Conservation (phyloP, 2,113 vertebrate species). For the Oncorhynchus clarkii region DNA sequence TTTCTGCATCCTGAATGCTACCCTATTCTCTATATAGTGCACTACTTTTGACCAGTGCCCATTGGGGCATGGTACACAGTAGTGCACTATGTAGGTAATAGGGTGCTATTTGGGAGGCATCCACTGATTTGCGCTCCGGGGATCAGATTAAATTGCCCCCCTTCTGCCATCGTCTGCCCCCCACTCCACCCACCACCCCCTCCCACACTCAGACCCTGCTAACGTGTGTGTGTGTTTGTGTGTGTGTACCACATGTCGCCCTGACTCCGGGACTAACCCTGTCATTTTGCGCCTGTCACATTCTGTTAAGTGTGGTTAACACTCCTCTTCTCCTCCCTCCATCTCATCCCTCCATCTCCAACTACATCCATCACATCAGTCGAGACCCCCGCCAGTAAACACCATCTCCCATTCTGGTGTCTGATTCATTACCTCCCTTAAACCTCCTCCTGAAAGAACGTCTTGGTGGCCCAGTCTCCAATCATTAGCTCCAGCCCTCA, state of each 20-base stretch:
- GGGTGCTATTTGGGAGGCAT: no score
- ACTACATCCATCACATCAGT: conserved; percentile 54
- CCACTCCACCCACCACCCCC: not conserved
- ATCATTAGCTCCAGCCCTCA: no score
- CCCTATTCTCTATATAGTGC: no score
- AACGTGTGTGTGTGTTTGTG: conserved; percentile 12
- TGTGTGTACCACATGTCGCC: not conserved
- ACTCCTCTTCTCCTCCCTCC: conserved; percentile 42
- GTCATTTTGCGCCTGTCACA: conserved; percentile 69
- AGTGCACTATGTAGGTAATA: no score
- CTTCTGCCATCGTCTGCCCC: no score
- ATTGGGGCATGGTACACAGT: no score
- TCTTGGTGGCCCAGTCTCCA: no score
- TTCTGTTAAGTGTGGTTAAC: conserved; percentile 57
- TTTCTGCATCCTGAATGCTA: no score
- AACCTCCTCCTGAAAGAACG: no score
- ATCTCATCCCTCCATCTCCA: conserved; percentile 47
- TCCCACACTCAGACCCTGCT: conserved; percentile 34
- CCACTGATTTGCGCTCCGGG: conserved; percentile 40
- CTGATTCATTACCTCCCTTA: conserved; percentile 53
- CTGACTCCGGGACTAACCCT: conserved; percentile 43
- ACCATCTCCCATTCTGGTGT: conserved; percentile 55
- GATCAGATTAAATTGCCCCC: conserved; percentile 49
- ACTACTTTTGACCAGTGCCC: no score
- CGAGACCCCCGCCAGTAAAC: conserved; percentile 49